Conservation (phyloP, 1,140 invertebrate species). For the Augochlora pura region DNA sequence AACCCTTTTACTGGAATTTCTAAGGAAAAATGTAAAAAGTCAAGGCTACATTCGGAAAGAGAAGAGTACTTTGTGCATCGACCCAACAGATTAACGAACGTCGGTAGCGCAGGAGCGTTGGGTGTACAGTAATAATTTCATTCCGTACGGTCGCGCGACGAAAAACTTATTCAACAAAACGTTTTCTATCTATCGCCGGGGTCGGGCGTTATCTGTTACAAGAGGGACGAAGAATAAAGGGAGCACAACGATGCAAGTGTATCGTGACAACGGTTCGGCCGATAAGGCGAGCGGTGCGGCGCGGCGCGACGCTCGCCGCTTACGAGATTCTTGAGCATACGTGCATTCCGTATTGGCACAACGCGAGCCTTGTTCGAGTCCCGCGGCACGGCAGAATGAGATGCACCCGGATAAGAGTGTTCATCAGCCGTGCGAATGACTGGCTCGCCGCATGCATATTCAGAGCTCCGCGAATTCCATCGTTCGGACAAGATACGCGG, state of each 20-base stretch:
- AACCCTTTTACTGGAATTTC: too few species aligned
- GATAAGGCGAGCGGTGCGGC: conserved; percentile 35
- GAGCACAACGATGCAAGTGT: conserved; percentile 27
- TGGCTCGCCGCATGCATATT: conserved; percentile 34
- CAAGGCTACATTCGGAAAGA: too few species aligned
- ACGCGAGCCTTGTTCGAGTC: conserved; percentile 53
- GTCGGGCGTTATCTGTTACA: conserved; percentile 14
- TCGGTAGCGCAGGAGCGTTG: too few species aligned
- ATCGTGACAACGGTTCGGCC: conserved; percentile 43
- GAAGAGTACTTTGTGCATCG: too few species aligned
- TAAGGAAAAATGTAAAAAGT: too few species aligned
- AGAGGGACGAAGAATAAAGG: conserved; percentile 7
- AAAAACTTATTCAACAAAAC: conserved; percentile 15
- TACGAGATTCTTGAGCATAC: conserved; percentile 51
- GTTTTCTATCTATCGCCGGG: conserved; percentile 12
- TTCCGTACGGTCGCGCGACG: too few species aligned
- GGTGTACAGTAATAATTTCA: too few species aligned
- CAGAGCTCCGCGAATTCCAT: conserved; percentile 10
- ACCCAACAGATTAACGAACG: too few species aligned
- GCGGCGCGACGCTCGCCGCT: conserved; percentile 11
- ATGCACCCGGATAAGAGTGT: conserved; percentile 54
- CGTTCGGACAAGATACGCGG: conserved; percentile 7
- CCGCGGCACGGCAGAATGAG: conserved; percentile 43
- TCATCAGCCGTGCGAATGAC: conserved; percentile 51
- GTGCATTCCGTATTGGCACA: conserved; percentile 50